phyloP scores from a whole-genome alignment of 2,797 vertebrate species.

The Oreochromis mossambicus region DNA sequence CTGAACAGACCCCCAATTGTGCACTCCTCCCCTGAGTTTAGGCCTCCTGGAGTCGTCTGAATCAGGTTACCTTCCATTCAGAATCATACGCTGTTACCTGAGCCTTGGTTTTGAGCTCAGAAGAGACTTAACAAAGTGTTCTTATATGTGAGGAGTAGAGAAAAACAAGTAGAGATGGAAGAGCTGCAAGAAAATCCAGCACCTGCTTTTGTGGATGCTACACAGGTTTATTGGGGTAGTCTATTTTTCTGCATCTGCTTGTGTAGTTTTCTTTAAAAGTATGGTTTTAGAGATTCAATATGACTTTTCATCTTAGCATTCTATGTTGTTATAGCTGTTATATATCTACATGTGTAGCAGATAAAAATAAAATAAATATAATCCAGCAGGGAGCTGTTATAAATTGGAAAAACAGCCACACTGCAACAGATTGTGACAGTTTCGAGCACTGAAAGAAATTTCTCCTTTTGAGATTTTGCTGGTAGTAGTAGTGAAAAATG shows the following conservation, averaged over 20 bases:
- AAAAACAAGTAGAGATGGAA: not conserved
- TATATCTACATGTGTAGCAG: not conserved
- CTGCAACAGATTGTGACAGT: constrained; percentile 9
- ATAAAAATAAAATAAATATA: constrained; percentile 7
- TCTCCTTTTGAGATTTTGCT: not conserved
- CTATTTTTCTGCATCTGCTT: not conserved
- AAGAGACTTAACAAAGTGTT: constrained; percentile 20
- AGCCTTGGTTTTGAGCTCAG: constrained; percentile 41
- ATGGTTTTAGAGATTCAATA: constrained; percentile 8
- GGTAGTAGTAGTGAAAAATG: constrained; percentile 10
- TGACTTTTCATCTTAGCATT: not conserved
- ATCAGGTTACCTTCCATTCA: constrained; percentile 69
- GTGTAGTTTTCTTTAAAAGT: constrained; percentile 3
- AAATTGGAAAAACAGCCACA: not conserved
- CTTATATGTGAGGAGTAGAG: not conserved
- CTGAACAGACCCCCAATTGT: constrained; percentile 72
- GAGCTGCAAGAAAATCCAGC: not conserved
- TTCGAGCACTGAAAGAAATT: not conserved
- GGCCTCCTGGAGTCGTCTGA: constrained; percentile 61
- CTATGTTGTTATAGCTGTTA: not conserved
- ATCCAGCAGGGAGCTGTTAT: not conserved
- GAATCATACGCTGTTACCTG: constrained; percentile 60
- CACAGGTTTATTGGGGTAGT: not conserved
- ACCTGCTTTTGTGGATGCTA: not conserved
- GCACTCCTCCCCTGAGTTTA: constrained; percentile 28